Evolutionary conservation across 2,888 invertebrate genomes (phyloP), one percentile per base, ranked within the genome.

Genomic region (Odontothrips loti): DNA sequence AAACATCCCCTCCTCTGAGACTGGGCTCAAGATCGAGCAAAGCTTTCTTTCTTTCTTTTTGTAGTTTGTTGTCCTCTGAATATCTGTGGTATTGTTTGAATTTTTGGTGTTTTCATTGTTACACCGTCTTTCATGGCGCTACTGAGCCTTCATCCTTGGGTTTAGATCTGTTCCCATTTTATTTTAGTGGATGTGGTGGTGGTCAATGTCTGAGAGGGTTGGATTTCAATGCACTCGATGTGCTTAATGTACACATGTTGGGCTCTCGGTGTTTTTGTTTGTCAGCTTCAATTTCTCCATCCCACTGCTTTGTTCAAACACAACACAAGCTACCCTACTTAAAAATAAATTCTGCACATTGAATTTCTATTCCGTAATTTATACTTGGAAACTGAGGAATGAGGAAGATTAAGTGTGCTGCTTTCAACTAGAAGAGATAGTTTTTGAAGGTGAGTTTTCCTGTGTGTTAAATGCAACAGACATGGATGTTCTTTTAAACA

Each of bases 231-330:
- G 58, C 58, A 58, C 68, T 27, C 11, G 27, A 75, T 27, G 68
- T 75, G 27, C 68, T 75, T 75, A 2, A 9, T 75, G 23, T 75
- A 75, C 23, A 75, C 23, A 12, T 75, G 23, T 75, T 27, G n/a
- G 68, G 68, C 68, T 75, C 68, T 75, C 27, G 68, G 68, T 75
- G n/a, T 75, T 75, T 68, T 27, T 75, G 68, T n/a, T 75, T 27
- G 68, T 75, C 68, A 75, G 68, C 68, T 75, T 75, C 27, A 23
- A 75, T 75, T 75, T 75, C 68, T 75, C 68, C 68, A 27, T 23
- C 27, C 68, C 68, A 75, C 68, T 75, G 68, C 68, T 75, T 75
- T 75, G 68, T 23, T 23, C 68, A n/a, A 75, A 75, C 68, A 75
- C 23, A 23, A 75, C 68, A 75, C 68, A 75, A 27, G 4, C 11